Percentiles rank a stretch among this genome's conserved stretches.
phyloP scores from a whole-genome alignment of 2,888 invertebrate genomes.

The Aromia moschata region DNA sequence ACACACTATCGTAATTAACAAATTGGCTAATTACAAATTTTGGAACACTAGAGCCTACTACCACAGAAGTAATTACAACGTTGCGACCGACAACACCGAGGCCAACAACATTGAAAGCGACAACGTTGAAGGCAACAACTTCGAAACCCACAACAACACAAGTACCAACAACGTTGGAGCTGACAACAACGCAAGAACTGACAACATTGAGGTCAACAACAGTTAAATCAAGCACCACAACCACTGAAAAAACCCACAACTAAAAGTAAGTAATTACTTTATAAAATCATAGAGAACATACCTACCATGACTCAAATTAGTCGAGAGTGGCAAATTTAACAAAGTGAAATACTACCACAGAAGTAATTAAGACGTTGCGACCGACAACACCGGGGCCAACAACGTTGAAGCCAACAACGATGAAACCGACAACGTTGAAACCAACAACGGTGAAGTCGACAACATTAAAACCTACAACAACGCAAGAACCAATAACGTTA shows the following conservation, averaged over 20 bases:
- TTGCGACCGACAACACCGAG: not conserved
- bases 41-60: too few relatives aligned
- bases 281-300: too few relatives aligned
- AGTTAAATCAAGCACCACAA: not conserved
- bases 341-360: too few relatives aligned
- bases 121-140: constrained; percentile 6
- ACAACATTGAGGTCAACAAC: not conserved
- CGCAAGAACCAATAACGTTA: not conserved
- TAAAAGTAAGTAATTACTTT: too few relatives aligned
- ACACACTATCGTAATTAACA: too few relatives aligned
- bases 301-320: too few relatives aligned
- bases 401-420: not conserved
- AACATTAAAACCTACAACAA: too few relatives aligned
- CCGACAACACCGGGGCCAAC: not conserved
- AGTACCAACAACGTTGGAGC: too few relatives aligned
- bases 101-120: not conserved
- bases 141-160: too few relatives aligned
- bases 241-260: not conserved
- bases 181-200: not conserved
- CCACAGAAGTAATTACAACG: too few relatives aligned
- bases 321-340: too few relatives aligned
- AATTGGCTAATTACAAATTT: too few relatives aligned
- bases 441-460: not conserved
- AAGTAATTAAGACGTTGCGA: not conserved
- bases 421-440: constrained; percentile 21